Conservation (phyloP, 2,888 invertebrate genomes). For the Eilema depressum region DNA sequence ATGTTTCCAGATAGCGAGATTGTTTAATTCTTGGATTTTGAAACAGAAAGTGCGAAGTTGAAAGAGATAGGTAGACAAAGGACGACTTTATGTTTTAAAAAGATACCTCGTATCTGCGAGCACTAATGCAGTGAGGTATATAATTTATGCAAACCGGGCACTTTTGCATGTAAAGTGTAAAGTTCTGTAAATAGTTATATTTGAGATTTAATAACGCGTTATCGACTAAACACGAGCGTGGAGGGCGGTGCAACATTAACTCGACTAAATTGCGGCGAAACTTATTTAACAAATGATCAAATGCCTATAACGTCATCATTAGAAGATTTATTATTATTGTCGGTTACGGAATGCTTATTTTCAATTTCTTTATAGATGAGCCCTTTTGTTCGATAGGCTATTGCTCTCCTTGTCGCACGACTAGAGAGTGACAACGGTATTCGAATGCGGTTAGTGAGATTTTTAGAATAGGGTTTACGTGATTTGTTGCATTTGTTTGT, state of each 20-base stretch:
- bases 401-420: slow-evolving; percentile 51
- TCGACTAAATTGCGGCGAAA: slow-evolving; percentile 23
- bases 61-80: slow-evolving; percentile 37
- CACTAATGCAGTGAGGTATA: slow-evolving; percentile 27
- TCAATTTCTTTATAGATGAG: slow-evolving; percentile 59
- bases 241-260: slow-evolving; percentile 22
- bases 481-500: slow-evolving; percentile 34
- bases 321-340: slow-evolving; percentile 35
- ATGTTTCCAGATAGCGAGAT: background rate
- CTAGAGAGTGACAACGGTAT: slow-evolving; percentile 53
- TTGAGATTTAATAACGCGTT: slow-evolving; percentile 34
- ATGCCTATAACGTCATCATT: slow-evolving; percentile 24
- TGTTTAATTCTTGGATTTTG: slow-evolving; percentile 20
- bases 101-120: slow-evolving; percentile 24
- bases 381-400: slow-evolving; percentile 62
- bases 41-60: slow-evolving; percentile 10
- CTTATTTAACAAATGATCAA: slow-evolving; percentile 19
- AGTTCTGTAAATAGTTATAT: slow-evolving; percentile 31
- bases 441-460: slow-evolving; percentile 54
- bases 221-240: slow-evolving; percentile 36
- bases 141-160: slow-evolving; percentile 34
- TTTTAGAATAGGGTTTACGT: slow-evolving; percentile 51
- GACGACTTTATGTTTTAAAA: slow-evolving; percentile 24
- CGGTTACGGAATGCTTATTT: slow-evolving; percentile 37
- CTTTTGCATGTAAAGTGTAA: slow-evolving; percentile 16